Conservation (phyloP, 2,113 vertebrate species). For the Cephalopholis sonnerati region DNA sequence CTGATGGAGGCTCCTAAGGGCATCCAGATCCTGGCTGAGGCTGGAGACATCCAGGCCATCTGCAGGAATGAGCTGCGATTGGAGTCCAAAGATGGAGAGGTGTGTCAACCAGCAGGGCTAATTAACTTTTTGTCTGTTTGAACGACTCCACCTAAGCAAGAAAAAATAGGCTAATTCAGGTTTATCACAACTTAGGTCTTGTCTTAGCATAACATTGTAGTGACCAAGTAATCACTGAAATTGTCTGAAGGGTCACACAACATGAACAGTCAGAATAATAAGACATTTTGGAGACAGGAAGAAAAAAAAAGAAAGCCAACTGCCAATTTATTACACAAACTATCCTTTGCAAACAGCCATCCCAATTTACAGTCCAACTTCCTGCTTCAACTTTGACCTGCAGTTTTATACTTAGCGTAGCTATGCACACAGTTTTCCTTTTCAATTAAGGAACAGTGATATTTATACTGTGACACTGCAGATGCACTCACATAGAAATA, state of each 20-base stretch:
- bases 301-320: too few species aligned
- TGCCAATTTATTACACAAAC: neutral
- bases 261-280: neutral
- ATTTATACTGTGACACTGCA: neutral
- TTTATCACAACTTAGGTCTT: neutral
- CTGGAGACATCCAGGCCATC: constrained; percentile 94
- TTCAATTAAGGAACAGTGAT: neutral
- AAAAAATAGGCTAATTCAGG: neutral
- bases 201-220: neutral
- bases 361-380: neutral
- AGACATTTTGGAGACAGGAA: too few species aligned
- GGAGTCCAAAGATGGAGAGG: constrained; percentile 99
- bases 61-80: constrained; percentile 96
- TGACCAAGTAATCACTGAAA: neutral
- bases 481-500: neutral
- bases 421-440: neutral
- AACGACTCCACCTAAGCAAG: neutral
- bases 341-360: neutral
- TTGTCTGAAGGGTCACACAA: neutral
- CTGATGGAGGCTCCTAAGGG: constrained; percentile 98
- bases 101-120: constrained; percentile 47
- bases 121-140: neutral
- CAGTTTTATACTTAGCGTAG: neutral
- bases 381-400: too few species aligned
- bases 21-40: constrained; percentile 96